Base-by-base conservation (phyloP, 2,888 invertebrate genomes). In the Bombyx huttoni region DNA sequence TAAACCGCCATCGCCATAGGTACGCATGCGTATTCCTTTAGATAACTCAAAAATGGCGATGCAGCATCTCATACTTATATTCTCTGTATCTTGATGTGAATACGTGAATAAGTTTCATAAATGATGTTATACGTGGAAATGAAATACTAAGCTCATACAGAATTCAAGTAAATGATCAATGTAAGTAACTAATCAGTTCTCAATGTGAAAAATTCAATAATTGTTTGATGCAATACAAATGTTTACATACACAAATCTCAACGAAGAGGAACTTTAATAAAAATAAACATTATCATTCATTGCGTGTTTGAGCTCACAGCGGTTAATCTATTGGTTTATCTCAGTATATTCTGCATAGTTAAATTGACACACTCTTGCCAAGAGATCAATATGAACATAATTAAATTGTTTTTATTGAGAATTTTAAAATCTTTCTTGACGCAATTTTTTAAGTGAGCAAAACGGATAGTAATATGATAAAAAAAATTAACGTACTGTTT, bases 21-120 rank as follows among this genome's bases (percentile, higher is more conserved):
- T 52, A 58, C 68, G 67, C 68, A 68, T 68, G 70, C 68, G 70
- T 59, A 45, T 49, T 54, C 50, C 55, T 51, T 50, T 46, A 58
- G 55, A 54, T 52, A 56, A 55, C n/a, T 60, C 60, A 61, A 64
- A 63, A 54, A 70, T 70, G 68, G 65, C 64, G 54, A 56, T 58
- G 35, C 68, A 70, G 68, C 70, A 60, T 70, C 70, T 55, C 14
- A 49, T 40, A 13, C 70, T 14, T 51, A 40, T 53, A 52, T 51
- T 50, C 13, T 46, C 6, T 24, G 33, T n/a, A 13, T 35, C 12
- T 35, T 34, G 13, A 40, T 33, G 0, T 33, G 12, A 13, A 46
- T 14, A 40, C 45, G 13, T 34, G 40, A 24, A 24, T 24, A 24
- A 24, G 24, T 24, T 33, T 46, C 3, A 46, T n/a, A 45, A 50